Base-by-base conservation (phyloP, 2,113 vertebrate species). In the Sardina pilchardus region DNA sequence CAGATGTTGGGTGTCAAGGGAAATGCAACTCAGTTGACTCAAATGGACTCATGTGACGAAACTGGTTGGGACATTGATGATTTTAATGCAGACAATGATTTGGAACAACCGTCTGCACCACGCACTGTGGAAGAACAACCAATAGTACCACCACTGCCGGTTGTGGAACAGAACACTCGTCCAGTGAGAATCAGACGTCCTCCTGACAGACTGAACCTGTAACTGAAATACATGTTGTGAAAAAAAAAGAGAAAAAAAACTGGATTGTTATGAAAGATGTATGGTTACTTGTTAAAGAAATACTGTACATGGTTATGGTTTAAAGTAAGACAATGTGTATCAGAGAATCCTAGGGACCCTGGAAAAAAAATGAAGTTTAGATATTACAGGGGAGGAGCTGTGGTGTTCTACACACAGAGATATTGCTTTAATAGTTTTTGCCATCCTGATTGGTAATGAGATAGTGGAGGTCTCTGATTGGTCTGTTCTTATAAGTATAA, bases 1-100 rank as follows among this genome's bases (percentile, higher is more conserved):
- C 87, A 88, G 17, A 84, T 85, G 81, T 30, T 88, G 53, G 45
- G 47, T 42, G 39, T 4, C 19, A 39, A 80, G 26, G 17, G 4
- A 80, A 39, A 80, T 2, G 30, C 9, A 10, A 4, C 75, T 80
- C 30, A 36, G 75, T 80, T 80, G 75, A 36, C 75, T 36, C 75
- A 80, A 19, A 6, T 12, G 3, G 75, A 42, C 36, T 36, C 75
- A 14, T 80, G 30, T 39, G 12, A 16, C 4, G 75, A 5, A 80
- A 36, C 30, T 36, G 19, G 75, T 39, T 80, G 4, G 75, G 75
- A 80, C 26, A 4, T 12, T 80, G 75, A 80, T 80, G 26, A 80
- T 30, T 80, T 80, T 1, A 80, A 19, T 36, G 12, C 12, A 14
- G 36, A 80, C 75, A 80, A 80, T 42, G 30, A 80, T 21, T 4